Base-by-base conservation (phyloP, 2,797 vertebrate genomes). In the Protosalanx chinensis region DNA sequence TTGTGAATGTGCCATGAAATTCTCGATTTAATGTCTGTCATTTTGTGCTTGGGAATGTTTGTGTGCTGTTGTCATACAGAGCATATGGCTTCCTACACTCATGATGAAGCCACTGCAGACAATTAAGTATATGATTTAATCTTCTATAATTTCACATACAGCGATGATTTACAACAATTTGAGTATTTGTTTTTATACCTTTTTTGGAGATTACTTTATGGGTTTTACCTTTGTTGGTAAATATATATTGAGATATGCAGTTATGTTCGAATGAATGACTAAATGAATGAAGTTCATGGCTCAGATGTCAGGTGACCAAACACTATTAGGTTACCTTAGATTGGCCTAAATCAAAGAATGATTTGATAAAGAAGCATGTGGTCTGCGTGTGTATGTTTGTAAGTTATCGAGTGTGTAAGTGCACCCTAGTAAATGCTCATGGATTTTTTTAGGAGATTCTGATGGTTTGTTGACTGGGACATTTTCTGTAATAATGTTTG, bases 361-460 rank as follows among this genome's bases (percentile, higher is more conserved):
- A 75, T 46, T 60, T 2, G 20, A 51, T 78, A 37, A 74, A 18
- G 46, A 35, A 62, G 8, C 77, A 73, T 76, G 73, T 71, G 77
- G 16, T 69, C 37, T 59, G 16, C 23, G 35, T 15, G 30, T 58
- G 16, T 35, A 32, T 46, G 46, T 53, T 23, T 51, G 69, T 56
- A 8, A 33, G 51, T 53, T 18, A 35, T 16, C 37, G 18, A 10
- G 18, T 20, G 60, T 64, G 30, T 20, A 12, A 13, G 37, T 7
- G 32, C 33, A 12, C 27, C 30, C 7, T 18, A 33, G 59, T n/a
- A 37, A 20, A 6, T n/a, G 49, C 18, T 16, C 35, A 16, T 56
- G 8, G 51, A 1, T 56, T 7, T 56, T 56, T 16, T 56, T 16
- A 12, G 41, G 41, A 46, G 12, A 46, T 46, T 12, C 41, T 46